Evolutionary conservation across 2,113 vertebrate genomes (phyloP).

Genomic region (crab-eating macaque (Macaca fascicularis)): DNA sequence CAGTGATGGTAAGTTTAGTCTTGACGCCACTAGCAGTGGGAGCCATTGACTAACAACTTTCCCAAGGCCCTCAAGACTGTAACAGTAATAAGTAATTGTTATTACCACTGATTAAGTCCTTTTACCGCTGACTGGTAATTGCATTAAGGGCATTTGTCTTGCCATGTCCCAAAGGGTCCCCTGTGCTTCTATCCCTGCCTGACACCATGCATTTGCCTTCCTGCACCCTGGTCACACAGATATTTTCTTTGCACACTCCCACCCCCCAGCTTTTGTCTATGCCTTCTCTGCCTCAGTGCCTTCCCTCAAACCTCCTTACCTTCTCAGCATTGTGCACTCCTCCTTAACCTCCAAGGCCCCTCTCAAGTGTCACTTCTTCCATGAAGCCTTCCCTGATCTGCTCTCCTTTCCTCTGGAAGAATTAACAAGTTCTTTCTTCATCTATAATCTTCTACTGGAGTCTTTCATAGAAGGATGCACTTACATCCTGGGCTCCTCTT

Average conservation of each 20-base stretch:
- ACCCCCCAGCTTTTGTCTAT: neutral
- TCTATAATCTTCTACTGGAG: neutral
- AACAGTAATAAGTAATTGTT: neutral
- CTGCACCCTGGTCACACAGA: neutral
- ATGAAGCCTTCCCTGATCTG: neutral
- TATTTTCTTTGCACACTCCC: neutral
- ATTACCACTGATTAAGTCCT: too few relatives aligned
- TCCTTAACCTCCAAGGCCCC: neutral
- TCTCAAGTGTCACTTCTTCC: neutral
- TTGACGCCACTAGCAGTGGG: neutral
- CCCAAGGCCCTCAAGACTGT: neutral
- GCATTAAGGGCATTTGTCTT: neutral
- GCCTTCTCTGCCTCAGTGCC: neutral
- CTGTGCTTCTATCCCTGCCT: neutral
- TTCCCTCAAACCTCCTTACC: neutral
- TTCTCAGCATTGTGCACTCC: neutral
- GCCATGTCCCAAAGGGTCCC: too few relatives aligned
- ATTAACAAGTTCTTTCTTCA: neutral
- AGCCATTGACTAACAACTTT: neutral
- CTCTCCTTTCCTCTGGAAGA: neutral
- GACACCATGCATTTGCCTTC: too few relatives aligned
- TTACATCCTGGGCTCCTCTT: neutral
- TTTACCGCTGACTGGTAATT: too few relatives aligned
- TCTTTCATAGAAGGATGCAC: neutral
- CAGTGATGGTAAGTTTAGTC: neutral